These are phyloP conservation scores for Hydrolagus affinis DNA, from an alignment of 2,113 vertebrate species.

Conservation along the genomic window DNA sequence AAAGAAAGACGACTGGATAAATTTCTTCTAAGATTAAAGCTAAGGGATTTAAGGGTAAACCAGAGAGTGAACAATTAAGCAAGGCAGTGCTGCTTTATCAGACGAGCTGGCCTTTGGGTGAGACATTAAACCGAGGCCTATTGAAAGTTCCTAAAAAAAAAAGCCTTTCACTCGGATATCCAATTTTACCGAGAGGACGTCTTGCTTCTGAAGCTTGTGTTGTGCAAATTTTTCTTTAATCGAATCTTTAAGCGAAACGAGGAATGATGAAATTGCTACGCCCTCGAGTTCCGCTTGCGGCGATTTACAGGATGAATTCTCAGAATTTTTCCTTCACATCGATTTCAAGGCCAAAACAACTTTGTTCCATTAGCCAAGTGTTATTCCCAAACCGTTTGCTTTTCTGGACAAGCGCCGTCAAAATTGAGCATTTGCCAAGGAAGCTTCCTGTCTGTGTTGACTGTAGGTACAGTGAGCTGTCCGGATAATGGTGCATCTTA, in stretches of 20 bases:
- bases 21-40: no score
- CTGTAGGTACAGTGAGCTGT: no score
- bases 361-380: neutral
- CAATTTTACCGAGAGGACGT: neutral
- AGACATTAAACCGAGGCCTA: no score
- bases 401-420: neutral
- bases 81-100: no score
- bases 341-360: neutral
- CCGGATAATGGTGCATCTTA: no score
- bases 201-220: neutral
- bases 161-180: no score
- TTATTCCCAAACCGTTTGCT: neutral
- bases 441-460: no score
- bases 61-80: no score
- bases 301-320: neutral
- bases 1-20: no score
- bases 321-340: neutral
- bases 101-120: no score
- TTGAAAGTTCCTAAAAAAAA: no score
- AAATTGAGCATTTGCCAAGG: neutral
- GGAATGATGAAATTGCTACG: slow-evolving; percentile 8
- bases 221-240: neutral
- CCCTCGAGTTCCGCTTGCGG: neutral
- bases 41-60: no score
- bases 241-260: neutral